phyloP scores from a whole-genome alignment of 2,888 invertebrate species.

The Drosophila infuscata region DNA sequence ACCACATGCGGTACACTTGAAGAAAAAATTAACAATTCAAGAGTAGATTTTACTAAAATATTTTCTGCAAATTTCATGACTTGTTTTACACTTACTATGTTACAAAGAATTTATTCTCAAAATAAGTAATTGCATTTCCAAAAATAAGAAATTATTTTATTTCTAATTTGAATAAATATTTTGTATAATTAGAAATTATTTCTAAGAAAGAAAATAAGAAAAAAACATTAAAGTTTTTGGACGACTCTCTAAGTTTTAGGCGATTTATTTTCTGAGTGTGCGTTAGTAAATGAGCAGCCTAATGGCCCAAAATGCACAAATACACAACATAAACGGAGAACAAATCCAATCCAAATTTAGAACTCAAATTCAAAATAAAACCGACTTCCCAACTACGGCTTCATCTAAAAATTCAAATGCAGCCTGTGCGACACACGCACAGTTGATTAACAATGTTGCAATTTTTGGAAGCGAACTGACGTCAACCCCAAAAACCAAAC shows the following conservation, averaged over 20 bases:
- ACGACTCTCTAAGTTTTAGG: neutral
- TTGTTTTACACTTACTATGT: no score
- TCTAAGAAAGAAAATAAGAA: no score
- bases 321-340: no score
- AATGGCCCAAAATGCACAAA: neutral
- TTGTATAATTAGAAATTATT: neutral
- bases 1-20: neutral
- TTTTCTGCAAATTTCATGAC: no score
- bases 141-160: neutral
- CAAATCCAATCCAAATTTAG: neutral
- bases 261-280: neutral
- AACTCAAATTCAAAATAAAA: constrained; percentile 24
- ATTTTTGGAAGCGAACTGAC: constrained; percentile 59
- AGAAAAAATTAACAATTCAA: neutral
- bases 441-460: constrained; percentile 77
- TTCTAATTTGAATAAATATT: neutral
- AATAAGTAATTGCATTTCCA: neutral
- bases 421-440: constrained; percentile 70
- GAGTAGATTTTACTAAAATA: neutral
- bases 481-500: neutral
- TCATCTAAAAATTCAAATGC: constrained; percentile 45
- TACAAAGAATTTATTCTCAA: neutral
- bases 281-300: constrained; percentile 3
- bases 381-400: constrained; percentile 9
- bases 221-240: no score